Evolutionary conservation across 2,113 vertebrate genomes (phyloP).

Genomic region (Aphyosemion australe): DNA sequence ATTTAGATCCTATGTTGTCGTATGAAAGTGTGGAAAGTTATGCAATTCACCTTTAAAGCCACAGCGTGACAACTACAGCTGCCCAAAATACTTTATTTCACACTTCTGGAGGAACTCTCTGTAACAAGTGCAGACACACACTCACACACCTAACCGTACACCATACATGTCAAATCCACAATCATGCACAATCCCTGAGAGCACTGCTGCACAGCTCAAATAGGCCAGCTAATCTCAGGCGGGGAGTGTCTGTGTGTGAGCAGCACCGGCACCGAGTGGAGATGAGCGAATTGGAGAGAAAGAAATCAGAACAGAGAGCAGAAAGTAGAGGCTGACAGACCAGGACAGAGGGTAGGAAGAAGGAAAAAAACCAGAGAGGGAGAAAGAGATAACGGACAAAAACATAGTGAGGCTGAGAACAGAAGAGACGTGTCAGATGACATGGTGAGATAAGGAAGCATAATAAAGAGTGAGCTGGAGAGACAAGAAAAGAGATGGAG

Average conservation of each 20-base stretch:
- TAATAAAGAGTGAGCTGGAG: slow-evolving; percentile 49
- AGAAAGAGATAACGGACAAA: slow-evolving; percentile 46
- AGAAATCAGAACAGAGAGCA: slow-evolving; percentile 33
- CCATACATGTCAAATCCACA: slow-evolving; percentile 46
- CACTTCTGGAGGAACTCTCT: slow-evolving; percentile 47
- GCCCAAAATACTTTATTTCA: slow-evolving; percentile 68
- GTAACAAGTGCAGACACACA: slow-evolving; percentile 19
- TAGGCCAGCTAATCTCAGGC: slow-evolving; percentile 71
- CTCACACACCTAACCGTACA: slow-evolving; percentile 22
- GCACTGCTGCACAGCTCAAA: slow-evolving; percentile 66
- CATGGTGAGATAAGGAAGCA: slow-evolving; percentile 47
- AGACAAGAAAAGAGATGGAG: slow-evolving; percentile 53
- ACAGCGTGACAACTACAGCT: slow-evolving; percentile 63
- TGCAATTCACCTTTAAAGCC: slow-evolving; percentile 57
- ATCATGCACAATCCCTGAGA: slow-evolving; percentile 59
- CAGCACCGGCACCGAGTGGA: slow-evolving; percentile 62
- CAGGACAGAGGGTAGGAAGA: slow-evolving; percentile 45
- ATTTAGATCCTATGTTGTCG: slow-evolving; percentile 28
- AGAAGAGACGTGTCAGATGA: slow-evolving; percentile 55
- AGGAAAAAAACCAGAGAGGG: slow-evolving; percentile 43
- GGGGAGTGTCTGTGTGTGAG: slow-evolving; percentile 42
- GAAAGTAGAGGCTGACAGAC: slow-evolving; percentile 19
- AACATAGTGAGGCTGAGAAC: slow-evolving; percentile 49
- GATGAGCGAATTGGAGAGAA: slow-evolving; percentile 26
- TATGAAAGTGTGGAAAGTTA: slow-evolving; percentile 54